A percentile compares a stretch with the other conserved stretches of the same genome.
phyloP scores from a whole-genome alignment of 1,140 invertebrate genomes.

The Amyelois transitella region DNA sequence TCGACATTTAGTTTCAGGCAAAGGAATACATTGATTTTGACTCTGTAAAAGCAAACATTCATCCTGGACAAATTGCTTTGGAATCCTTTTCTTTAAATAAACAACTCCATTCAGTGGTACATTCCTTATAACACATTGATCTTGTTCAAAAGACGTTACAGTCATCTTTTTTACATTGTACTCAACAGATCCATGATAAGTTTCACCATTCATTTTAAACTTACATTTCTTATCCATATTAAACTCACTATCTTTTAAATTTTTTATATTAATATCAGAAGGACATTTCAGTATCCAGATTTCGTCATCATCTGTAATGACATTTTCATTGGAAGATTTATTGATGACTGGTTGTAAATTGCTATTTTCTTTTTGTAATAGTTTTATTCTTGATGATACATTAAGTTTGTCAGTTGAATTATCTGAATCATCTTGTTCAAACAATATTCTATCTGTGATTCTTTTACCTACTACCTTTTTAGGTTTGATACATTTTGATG shows the following conservation, averaged over 20 bases:
- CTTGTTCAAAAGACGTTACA: conserved; percentile 19
- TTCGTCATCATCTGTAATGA: conserved; percentile 41
- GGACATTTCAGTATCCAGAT: conserved; percentile 50
- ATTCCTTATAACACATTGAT: conserved; percentile 31
- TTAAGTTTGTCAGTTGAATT: not conserved
- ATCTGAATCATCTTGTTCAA: conserved; percentile 32
- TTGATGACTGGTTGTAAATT: not conserved
- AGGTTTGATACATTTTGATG: conserved; percentile 12
- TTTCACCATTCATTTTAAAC: conserved; percentile 44
- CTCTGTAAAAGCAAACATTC: conserved; percentile 31
- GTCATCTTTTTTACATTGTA: conserved; percentile 18
- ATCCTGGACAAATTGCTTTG: conserved; percentile 39
- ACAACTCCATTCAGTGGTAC: conserved; percentile 26
- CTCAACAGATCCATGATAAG: conserved; percentile 31
- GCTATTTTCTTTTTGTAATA: not conserved
- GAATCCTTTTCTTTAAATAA: conserved; percentile 41
- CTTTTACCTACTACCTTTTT: conserved; percentile 11
- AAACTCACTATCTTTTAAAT: conserved; percentile 28
- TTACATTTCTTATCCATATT: conserved; percentile 40
- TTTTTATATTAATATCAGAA: conserved; percentile 27
- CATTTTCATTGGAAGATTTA: not conserved
- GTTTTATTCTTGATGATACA: conserved; percentile 18
- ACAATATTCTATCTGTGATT: conserved; percentile 35
- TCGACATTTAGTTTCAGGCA: conserved; percentile 53
- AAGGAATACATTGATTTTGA: conserved; percentile 43